phyloP scores from a whole-genome alignment of 2,797 vertebrate genomes.

The Meriones psammophilus region DNA sequence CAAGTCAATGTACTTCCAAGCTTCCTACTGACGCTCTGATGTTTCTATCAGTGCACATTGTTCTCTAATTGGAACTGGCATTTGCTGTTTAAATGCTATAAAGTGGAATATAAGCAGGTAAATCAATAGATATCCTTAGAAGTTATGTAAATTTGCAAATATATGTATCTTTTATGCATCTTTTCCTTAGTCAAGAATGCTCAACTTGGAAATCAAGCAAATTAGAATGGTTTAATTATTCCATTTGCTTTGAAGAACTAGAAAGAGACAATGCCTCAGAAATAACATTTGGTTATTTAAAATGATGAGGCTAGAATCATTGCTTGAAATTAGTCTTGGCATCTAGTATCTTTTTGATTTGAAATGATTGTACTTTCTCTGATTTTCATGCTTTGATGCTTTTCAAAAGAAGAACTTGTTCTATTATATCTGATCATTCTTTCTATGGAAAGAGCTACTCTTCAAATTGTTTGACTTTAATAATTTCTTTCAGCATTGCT shows the following conservation, averaged over 20 bases:
- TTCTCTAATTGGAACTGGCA: conserved; percentile 58
- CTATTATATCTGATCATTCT: neutral
- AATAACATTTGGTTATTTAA: conserved; percentile 53
- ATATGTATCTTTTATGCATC: conserved; percentile 43
- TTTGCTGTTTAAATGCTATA: conserved; percentile 65
- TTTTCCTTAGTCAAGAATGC: conserved; percentile 57
- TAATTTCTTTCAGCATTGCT: neutral
- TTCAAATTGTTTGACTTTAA: neutral
- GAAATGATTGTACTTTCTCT: conserved; percentile 55
- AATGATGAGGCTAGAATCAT: conserved; percentile 32
- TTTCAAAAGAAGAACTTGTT: conserved; percentile 21
- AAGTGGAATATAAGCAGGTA: conserved; percentile 61
- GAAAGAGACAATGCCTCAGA: conserved; percentile 48
- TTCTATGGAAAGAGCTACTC: conserved; percentile 7
- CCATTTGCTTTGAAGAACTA: conserved; percentile 59
- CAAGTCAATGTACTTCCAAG: conserved; percentile 63
- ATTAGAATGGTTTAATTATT: conserved; percentile 66
- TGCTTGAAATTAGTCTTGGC: conserved; percentile 33
- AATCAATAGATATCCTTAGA: conserved; percentile 51
- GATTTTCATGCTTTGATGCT: conserved; percentile 36
- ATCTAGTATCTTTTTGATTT: conserved; percentile 49
- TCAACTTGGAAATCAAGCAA: conserved; percentile 43
- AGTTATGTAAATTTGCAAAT: conserved; percentile 64
- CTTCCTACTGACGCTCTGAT: conserved; percentile 54
- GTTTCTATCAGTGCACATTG: conserved; percentile 44